Evolutionary conservation across 2,113 vertebrate genomes (phyloP), one percentile per base, ranked within the genome.

Genomic region (Campylomormyrus tamandua): DNA sequence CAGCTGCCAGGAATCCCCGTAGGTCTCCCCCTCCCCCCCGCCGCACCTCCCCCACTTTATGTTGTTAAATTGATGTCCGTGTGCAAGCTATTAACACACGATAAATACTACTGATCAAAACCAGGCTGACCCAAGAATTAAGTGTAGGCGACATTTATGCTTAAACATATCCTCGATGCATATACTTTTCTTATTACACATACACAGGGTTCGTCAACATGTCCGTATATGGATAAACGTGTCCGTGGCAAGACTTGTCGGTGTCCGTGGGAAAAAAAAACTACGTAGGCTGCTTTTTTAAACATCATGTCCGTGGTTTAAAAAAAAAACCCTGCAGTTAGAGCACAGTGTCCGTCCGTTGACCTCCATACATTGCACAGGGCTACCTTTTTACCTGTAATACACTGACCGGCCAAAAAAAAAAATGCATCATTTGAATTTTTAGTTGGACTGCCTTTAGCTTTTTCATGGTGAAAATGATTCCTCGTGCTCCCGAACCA

Each of bases 1-100:
- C 89, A 83, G 93, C 92, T 96, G 95, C 95, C 96, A 95, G 95
- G 96, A 96, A 96, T 90, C 93, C 90, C 93, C 94, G 87, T 56
- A 93, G 92, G 21, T 19, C 52, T 1, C 52, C 52, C 19, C 58
- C 6, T 2, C 83, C 39, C 91, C 39, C 87, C 49, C 91, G 19
- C 91, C 91, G 5, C 21, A 56, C 49, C 11, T 15, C 19, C 17
- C 21, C 5, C 46, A 58, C 90, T 90, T 53, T 42, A 31, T 49
- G 27, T 31, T 74, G 21, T 52, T 83, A 48, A 89, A 39, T 48
- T 42, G 11, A 48, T 89, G 27, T 19, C 87, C 42, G 8, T 39
- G 48, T 42, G 27, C 77, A 83, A 83, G 49, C 3, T 80, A 62
- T 62, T 21, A 77, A 11, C 42, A 11, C 27, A 19, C 19, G 8